These are phyloP conservation scores for Sylvia borin DNA, from an alignment of 2,797 vertebrate genomes.

Conservation along the genomic window DNA sequence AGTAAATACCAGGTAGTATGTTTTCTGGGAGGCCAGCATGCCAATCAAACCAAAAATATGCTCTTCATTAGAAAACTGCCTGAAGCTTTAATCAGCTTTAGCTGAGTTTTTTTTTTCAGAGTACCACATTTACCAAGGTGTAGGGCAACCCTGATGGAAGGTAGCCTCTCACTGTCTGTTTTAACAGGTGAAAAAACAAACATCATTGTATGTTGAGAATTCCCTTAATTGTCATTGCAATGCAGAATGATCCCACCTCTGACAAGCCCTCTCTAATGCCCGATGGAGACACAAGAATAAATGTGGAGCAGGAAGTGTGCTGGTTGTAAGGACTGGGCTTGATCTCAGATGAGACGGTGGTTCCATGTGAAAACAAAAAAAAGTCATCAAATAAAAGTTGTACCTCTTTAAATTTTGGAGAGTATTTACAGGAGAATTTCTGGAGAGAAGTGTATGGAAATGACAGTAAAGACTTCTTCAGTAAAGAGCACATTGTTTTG, in stretches of 20 bases:
- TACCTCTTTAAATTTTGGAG: not conserved
- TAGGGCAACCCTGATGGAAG: not conserved
- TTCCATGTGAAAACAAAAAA: not conserved
- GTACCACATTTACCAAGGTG: not conserved
- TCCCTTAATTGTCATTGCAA: not conserved
- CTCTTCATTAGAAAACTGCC: not conserved
- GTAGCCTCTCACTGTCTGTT: not conserved
- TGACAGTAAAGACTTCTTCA: not conserved
- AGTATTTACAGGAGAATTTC: not conserved
- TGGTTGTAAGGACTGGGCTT: not conserved
- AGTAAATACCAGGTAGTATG: not conserved
- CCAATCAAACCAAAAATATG: not conserved
- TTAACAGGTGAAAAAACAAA: not conserved
- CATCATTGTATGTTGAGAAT: not conserved
- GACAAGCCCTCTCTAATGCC: not conserved
- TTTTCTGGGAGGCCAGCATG: not conserved
- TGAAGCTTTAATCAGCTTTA: not conserved
- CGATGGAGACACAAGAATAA: not conserved
- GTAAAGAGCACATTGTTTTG: not conserved
- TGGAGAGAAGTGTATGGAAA: not conserved
- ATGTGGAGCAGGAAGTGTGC: not conserved
- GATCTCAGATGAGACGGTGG: not conserved
- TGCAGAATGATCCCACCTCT: not conserved
- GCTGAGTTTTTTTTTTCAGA: not conserved
- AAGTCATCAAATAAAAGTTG: not conserved